Percentiles rank a stretch among this genome's conserved stretches.
These are phyloP conservation scores for Amphiduros pacificus DNA, from an alignment of 2,888 invertebrate genomes.

Conservation along the genomic window DNA sequence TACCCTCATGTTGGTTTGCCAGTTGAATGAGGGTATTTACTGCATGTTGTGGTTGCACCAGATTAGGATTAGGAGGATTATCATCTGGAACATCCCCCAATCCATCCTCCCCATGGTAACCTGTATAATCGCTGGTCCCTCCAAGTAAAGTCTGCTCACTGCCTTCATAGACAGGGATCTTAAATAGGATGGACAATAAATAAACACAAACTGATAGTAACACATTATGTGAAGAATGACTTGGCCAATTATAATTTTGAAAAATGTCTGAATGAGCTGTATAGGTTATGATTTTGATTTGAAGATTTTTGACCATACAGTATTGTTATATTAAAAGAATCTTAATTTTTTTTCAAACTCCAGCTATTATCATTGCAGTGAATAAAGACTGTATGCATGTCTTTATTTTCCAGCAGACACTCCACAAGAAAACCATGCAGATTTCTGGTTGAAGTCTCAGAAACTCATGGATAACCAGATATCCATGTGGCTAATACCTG, in stretches of 20 bases:
- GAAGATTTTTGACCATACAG: too few relatives aligned
- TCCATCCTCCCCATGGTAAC: slow-evolving; percentile 15
- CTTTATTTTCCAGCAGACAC: too few relatives aligned
- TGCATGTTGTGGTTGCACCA: slow-evolving; percentile 1
- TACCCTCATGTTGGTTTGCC: not conserved
- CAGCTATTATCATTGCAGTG: too few relatives aligned
- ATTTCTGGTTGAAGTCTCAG: too few relatives aligned
- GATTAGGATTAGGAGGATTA: not conserved
- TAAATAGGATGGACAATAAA: not conserved
- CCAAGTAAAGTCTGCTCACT: slow-evolving; percentile 3
- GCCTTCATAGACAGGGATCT: slow-evolving; percentile 14
- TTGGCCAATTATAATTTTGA: not conserved
- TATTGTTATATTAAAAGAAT: too few relatives aligned
- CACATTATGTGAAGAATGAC: not conserved
- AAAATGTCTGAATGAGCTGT: too few relatives aligned
- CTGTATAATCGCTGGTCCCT: not conserved
- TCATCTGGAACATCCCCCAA: slow-evolving; percentile 16
- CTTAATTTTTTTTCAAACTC: too few relatives aligned
- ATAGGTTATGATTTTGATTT: too few relatives aligned
- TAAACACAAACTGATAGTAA: not conserved
- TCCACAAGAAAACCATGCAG: too few relatives aligned
- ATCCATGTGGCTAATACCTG: too few relatives aligned
- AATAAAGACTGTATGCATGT: too few relatives aligned
- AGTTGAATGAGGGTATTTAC: not conserved
- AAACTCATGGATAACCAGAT: too few relatives aligned